phyloP scores from a whole-genome alignment of 2,888 invertebrate species.

The Microchrysa polita region DNA sequence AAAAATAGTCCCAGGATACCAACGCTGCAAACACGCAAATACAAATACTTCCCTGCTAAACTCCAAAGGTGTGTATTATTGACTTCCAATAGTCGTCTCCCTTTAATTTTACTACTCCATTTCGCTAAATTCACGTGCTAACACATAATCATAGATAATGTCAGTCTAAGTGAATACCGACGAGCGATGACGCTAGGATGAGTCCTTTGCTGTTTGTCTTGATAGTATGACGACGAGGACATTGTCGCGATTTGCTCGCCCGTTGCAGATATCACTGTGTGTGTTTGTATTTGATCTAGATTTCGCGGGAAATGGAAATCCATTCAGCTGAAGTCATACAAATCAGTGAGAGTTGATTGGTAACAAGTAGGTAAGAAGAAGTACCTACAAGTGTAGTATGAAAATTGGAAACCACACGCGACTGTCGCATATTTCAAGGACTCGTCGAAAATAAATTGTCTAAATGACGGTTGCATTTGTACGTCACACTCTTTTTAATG shows the following conservation, averaged over 20 bases:
- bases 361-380: slow-evolving; percentile 12
- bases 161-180: slow-evolving; percentile 10
- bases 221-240: slow-evolving; percentile 34
- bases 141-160: slow-evolving; percentile 27
- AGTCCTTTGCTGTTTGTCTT: background rate
- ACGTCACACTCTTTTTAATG: no score
- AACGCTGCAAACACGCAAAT: background rate
- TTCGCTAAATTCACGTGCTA: slow-evolving; percentile 16
- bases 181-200: no score
- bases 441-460: background rate
- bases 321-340: background rate
- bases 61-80: background rate
- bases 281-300: no score
- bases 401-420: slow-evolving; percentile 31
- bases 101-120: slow-evolving; percentile 9
- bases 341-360: slow-evolving; percentile 32
- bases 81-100: background rate
- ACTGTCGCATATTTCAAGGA: slow-evolving; percentile 23
- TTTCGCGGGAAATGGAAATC: background rate
- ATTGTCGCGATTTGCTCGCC: background rate
- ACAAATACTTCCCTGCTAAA: background rate
- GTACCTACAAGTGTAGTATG: background rate
- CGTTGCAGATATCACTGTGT: no score
- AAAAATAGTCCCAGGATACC: background rate
- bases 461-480: background rate